Conservation (phyloP, 2,888 invertebrate genomes). For the Pterostichus niger region DNA sequence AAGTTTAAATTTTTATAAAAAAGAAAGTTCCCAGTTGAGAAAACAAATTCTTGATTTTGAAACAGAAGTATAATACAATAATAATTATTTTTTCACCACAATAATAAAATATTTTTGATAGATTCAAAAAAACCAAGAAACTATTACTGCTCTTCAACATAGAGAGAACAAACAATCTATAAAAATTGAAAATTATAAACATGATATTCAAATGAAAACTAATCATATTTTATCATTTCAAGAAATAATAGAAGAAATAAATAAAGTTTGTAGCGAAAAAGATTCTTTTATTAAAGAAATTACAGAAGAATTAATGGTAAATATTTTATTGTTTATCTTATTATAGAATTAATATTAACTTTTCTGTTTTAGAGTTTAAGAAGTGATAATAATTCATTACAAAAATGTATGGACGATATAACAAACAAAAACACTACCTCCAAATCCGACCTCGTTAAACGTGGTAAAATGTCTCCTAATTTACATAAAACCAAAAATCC, state of each 20-base stretch:
- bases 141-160: conserved; percentile 21
- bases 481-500: conserved; percentile 1
- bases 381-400: conserved; percentile 31
- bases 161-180: conserved; percentile 5
- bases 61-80: conserved; percentile 61
- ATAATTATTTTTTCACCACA: background rate
- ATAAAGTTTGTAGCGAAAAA: conserved; percentile 18
- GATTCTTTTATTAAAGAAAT: conserved; percentile 36
- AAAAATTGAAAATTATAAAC: conserved; percentile 27
- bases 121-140: conserved; percentile 49
- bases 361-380: conserved; percentile 39
- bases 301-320: conserved; percentile 38
- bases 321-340: background rate
- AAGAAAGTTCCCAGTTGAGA: conserved; percentile 68
- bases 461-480: conserved; percentile 41
- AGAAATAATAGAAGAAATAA: conserved; percentile 28
- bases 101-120: conserved; percentile 8
- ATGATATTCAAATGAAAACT: conserved; percentile 35
- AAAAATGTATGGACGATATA: conserved; percentile 51
- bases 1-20: conserved; percentile 69
- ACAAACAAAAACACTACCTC: conserved; percentile 18
- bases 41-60: conserved; percentile 65
- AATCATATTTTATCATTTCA: conserved; percentile 41
- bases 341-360: background rate
- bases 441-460: background rate